phyloP scores from a whole-genome alignment of 2,888 invertebrate genomes.

The Sussaba pulchella region DNA sequence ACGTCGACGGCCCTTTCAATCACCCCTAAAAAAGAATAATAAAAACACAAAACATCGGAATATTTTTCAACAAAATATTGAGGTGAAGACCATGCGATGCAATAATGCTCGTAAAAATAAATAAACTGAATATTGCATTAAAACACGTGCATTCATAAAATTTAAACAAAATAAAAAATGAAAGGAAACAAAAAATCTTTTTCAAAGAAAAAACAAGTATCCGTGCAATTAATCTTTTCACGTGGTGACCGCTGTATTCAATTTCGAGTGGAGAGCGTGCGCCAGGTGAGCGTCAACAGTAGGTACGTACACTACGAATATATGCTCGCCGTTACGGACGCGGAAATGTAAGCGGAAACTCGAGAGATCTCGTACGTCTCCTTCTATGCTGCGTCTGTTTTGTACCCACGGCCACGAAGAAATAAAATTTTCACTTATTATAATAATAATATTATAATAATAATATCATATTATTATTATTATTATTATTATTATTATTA shows the following conservation, averaged over 20 bases:
- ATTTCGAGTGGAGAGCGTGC: conserved; percentile 23
- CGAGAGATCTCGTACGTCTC: conserved; percentile 11
- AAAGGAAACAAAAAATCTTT: not conserved
- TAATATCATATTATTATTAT: not conserved
- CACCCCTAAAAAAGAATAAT: not conserved
- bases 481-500: not conserved
- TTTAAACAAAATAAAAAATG: not conserved
- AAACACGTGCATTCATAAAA: not conserved
- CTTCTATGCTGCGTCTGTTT: not conserved
- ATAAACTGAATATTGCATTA: conserved; percentile 5
- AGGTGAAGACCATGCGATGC: not conserved
- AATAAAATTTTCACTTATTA: conserved; percentile 35
- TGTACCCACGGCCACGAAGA: conserved; percentile 9
- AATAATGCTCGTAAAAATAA: not conserved
- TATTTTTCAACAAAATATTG: not conserved
- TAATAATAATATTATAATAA: not conserved
- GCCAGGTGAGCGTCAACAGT: not conserved
- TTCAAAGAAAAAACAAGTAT: not conserved
- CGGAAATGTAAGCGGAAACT: conserved; percentile 61
- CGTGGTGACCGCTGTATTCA: conserved; percentile 35
- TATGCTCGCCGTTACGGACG: conserved; percentile 40
- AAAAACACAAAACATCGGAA: too few relatives aligned
- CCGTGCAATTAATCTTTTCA: conserved; percentile 11
- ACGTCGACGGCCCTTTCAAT: not conserved
- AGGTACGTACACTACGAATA: not conserved